Conservation (phyloP, 2,113 vertebrate species). For the Xenotilapia longispinis region DNA sequence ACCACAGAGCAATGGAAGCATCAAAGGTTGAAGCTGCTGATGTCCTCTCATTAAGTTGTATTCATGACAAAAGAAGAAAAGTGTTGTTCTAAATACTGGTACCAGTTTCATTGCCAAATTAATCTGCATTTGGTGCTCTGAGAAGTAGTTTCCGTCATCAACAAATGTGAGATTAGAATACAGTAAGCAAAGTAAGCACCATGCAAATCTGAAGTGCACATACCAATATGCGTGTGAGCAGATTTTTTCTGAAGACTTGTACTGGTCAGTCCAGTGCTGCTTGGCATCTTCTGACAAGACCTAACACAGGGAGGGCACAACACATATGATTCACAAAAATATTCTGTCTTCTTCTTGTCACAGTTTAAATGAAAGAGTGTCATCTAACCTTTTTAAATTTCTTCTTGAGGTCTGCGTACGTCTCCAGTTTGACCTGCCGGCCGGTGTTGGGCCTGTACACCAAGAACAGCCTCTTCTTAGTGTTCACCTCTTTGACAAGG, state of each 20-base stretch:
- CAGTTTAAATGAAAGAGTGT: background rate
- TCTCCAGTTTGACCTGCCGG: slow-evolving; percentile 93
- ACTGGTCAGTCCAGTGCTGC: slow-evolving; percentile 92
- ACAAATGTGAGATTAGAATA: background rate
- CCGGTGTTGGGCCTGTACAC: slow-evolving; percentile 96
- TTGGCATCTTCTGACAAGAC: slow-evolving; percentile 91
- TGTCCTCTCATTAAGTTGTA: background rate
- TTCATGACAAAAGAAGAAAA: background rate
- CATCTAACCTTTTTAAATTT: slow-evolving; percentile 91
- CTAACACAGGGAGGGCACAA: slow-evolving; percentile 44
- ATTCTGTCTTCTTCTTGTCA: rapidly evolving
- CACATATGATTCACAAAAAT: background rate
- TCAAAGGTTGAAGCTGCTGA: background rate
- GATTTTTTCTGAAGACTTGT: slow-evolving; percentile 86
- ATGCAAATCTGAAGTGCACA: slow-evolving; percentile 16
- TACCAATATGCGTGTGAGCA: slow-evolving; percentile 96
- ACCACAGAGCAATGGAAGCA: background rate
- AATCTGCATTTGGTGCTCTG: background rate
- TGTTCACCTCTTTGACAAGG: slow-evolving; percentile 91
- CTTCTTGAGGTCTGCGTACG: slow-evolving; percentile 88
- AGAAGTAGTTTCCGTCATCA: background rate
- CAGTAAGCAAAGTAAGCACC: background rate
- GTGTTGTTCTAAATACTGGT: background rate
- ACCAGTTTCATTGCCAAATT: background rate
- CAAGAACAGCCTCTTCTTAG: slow-evolving; percentile 93